Evolutionary conservation across 1,140 invertebrate species (phyloP).

Genomic region (Cherax quadricarinatus): DNA sequence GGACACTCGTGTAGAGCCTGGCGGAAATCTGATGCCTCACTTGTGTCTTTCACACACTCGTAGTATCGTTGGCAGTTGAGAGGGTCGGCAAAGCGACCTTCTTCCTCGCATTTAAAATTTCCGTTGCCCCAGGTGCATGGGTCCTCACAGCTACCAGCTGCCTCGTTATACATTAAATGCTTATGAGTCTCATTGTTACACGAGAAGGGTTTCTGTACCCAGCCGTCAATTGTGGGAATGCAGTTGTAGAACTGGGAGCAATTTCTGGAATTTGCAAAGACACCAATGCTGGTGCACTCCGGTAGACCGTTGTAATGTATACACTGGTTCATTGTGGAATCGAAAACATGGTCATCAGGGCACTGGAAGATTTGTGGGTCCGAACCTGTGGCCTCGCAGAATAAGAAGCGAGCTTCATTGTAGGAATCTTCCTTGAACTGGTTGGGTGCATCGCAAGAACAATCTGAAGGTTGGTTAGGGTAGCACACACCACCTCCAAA

Average conservation of each 20-base stretch:
- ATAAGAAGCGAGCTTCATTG: slow-evolving; percentile 50
- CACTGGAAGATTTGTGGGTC: slow-evolving; percentile 58
- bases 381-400: slow-evolving; percentile 23
- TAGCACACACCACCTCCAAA: slow-evolving; percentile 65
- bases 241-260: slow-evolving; percentile 59
- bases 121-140: slow-evolving; percentile 52
- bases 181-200: slow-evolving; percentile 24
- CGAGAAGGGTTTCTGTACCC: slow-evolving; percentile 50
- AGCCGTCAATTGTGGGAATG: slow-evolving; percentile 49
- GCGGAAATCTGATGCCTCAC: slow-evolving; percentile 3
- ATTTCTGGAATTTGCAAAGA: slow-evolving; percentile 52
- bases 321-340: slow-evolving; percentile 39
- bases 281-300: slow-evolving; percentile 41
- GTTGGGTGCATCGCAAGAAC: slow-evolving; percentile 42
- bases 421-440: slow-evolving; percentile 55
- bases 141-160: slow-evolving; percentile 43
- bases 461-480: slow-evolving; percentile 20
- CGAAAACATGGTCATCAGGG: slow-evolving; percentile 54
- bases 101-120: slow-evolving; percentile 23
- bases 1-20: slow-evolving; percentile 37
- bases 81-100: slow-evolving; percentile 57
- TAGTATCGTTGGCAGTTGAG: slow-evolving; percentile 47
- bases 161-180: slow-evolving; percentile 60
- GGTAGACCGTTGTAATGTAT: slow-evolving; percentile 42
- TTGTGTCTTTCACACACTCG: slow-evolving; percentile 42